Conservation (phyloP, 2,797 vertebrate species). For the Melanotaenia boesemani region DNA sequence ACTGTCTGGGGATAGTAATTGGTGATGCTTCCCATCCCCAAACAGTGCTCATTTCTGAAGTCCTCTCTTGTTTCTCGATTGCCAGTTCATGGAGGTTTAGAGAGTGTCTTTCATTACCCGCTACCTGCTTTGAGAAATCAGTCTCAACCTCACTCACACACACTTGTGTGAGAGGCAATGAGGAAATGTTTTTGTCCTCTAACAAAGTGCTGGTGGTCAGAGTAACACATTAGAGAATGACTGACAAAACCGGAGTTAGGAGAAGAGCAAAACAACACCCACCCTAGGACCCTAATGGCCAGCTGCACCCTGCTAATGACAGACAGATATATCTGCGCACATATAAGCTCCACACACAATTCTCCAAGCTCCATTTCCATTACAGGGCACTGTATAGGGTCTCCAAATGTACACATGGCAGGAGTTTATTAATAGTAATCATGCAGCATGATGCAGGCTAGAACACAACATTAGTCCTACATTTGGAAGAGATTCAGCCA, state of each 20-base stretch:
- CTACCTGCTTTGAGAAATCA: slow-evolving; percentile 87
- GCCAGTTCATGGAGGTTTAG: slow-evolving; percentile 79
- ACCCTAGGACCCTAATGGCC: slow-evolving; percentile 76
- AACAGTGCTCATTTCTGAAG: slow-evolving; percentile 84
- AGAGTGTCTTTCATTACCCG: slow-evolving; percentile 83
- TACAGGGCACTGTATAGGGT: slow-evolving; percentile 60
- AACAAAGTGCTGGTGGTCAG: slow-evolving; percentile 79
- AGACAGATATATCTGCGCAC: slow-evolving; percentile 26
- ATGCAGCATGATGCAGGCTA: slow-evolving; percentile 80
- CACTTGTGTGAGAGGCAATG: slow-evolving; percentile 76
- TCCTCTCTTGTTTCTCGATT: slow-evolving; percentile 82
- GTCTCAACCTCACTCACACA: slow-evolving; percentile 79
- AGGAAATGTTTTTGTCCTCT: slow-evolving; percentile 82
- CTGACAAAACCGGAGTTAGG: slow-evolving; percentile 56
- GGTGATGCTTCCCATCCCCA: slow-evolving; percentile 78
- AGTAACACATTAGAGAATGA: slow-evolving; percentile 75
- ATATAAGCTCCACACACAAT: slow-evolving; percentile 4
- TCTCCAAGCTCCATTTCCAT: slow-evolving; percentile 54
- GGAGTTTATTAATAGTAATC: slow-evolving; percentile 83
- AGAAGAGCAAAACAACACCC: slow-evolving; percentile 72
- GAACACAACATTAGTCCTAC: slow-evolving; percentile 80
- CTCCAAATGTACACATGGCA: slow-evolving; percentile 70
- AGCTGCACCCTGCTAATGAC: slow-evolving; percentile 77
- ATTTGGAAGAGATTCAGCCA: slow-evolving; percentile 81
- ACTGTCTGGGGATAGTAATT: slow-evolving; percentile 83